These are phyloP conservation scores for Harpalus rufipes DNA, from an alignment of 2,888 invertebrate species.

Conservation along the genomic window DNA sequence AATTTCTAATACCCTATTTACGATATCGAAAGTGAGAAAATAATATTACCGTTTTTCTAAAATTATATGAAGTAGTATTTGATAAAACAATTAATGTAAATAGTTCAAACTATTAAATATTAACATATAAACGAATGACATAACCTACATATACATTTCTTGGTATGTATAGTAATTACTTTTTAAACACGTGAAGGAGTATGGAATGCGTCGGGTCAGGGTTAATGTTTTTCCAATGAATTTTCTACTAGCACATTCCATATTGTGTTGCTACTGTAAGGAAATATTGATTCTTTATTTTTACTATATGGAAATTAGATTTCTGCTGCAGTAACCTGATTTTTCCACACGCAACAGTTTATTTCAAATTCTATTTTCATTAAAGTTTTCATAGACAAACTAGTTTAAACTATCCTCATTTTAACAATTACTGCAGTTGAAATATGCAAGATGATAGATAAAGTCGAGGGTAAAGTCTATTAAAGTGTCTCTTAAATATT, in stretches of 20 bases:
- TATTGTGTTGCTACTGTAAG: constrained; percentile 31
- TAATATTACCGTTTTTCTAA: too few relatives aligned
- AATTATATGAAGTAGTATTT: too few relatives aligned
- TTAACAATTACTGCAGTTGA: neutral
- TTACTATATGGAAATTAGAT: constrained; percentile 6
- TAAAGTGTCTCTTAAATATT: constrained; percentile 4
- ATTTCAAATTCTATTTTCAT: neutral
- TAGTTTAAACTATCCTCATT: neutral
- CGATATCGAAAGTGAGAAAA: too few relatives aligned
- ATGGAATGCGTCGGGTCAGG: constrained; percentile 56
- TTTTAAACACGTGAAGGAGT: neutral
- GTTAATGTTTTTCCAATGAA: constrained; percentile 62
- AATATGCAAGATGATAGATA: neutral
- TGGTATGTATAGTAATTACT: neutral
- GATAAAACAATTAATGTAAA: neutral
- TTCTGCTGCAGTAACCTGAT: constrained; percentile 22
- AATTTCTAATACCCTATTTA: too few relatives aligned
- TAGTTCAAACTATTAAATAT: neutral
- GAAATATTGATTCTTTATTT: constrained; percentile 44
- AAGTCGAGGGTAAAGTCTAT: neutral
- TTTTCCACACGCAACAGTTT: neutral
- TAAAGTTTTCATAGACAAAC: neutral
- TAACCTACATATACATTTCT: neutral
- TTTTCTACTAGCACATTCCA: constrained; percentile 20
- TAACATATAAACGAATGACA: neutral